Conservation (phyloP, 2,113 vertebrate genomes). For the Neotoma lepida region DNA sequence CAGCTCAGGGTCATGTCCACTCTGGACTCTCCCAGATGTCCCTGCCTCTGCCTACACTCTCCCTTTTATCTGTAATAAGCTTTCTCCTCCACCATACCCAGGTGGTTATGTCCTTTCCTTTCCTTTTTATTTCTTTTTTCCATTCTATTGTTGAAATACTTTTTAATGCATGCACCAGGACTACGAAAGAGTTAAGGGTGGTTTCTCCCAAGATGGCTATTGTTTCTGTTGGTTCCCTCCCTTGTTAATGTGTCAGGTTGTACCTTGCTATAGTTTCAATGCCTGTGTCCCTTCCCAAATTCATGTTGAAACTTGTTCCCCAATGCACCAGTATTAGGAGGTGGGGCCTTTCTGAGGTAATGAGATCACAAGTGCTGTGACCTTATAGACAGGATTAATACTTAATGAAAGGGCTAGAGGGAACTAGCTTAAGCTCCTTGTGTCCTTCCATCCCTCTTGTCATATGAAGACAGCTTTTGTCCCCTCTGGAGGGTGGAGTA, state of each 20-base stretch:
- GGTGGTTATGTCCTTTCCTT: not conserved
- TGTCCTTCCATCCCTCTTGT: not conserved
- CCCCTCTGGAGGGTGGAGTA: not conserved
- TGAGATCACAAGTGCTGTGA: not conserved
- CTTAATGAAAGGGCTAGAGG: not conserved
- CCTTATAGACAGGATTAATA: not conserved
- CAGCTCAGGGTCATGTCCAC: not conserved
- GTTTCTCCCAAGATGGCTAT: not conserved
- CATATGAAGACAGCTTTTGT: not conserved
- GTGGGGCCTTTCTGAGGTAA: not conserved
- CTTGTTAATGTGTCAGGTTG: not conserved
- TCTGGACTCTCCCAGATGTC: not conserved
- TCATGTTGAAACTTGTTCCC: not conserved
- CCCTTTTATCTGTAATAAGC: not conserved
- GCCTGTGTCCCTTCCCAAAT: not conserved
- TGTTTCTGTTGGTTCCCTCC: not conserved
- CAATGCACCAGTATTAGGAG: not conserved
- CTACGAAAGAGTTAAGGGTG: not conserved
- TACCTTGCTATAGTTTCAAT: not conserved
- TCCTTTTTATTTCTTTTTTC: not conserved
- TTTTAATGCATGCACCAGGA: too few species aligned
- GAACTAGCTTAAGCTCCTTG: not conserved
- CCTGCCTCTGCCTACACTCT: not conserved
- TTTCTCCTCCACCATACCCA: not conserved
- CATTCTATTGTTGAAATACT: not conserved